These are phyloP conservation scores for Hyla sarda DNA, from an alignment of 2,113 vertebrate species.

Conservation along the genomic window DNA sequence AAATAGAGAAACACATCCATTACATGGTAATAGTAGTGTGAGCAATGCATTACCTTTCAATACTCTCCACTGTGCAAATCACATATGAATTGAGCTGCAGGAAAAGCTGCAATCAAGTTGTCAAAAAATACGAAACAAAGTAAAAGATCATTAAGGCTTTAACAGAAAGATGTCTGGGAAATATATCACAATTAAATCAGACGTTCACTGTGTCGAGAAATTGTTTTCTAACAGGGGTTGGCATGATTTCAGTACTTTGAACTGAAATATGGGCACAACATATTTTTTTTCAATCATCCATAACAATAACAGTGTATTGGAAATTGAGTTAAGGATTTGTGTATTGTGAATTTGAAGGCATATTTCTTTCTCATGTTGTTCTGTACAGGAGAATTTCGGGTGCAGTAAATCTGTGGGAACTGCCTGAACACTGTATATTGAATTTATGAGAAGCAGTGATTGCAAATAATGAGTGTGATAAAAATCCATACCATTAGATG, in stretches of 20 bases:
- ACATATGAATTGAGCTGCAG: constrained; percentile 29
- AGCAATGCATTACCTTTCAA: constrained; percentile 30
- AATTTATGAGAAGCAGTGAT: not conserved
- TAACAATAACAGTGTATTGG: constrained; percentile 14
- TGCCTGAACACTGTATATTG: not conserved
- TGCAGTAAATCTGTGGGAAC: not conserved
- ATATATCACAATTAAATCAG: constrained; percentile 53
- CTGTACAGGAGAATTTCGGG: not conserved
- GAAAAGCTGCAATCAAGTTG: constrained; percentile 56
- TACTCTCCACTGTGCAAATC: constrained; percentile 47
- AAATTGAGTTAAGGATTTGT: constrained; percentile 7
- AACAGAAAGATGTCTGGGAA: constrained; percentile 49
- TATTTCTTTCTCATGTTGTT: constrained; percentile 17
- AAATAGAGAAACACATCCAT: constrained; percentile 52
- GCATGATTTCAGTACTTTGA: constrained; percentile 20
- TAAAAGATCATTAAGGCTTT: constrained; percentile 53
- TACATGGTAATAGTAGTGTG: constrained; percentile 31
- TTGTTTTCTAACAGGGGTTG: constrained; percentile 43
- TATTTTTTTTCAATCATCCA: constrained; percentile 28
- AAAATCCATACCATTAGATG: not conserved
- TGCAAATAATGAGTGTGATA: not conserved
- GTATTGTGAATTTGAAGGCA: not conserved
- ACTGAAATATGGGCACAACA: constrained; percentile 34
- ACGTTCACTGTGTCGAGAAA: constrained; percentile 24
- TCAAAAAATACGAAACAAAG: constrained; percentile 49